Percentiles rank a stretch among this genome's conserved stretches.
phyloP scores from a whole-genome alignment of 2,113 vertebrate species.

The Vulpes lagopus region DNA sequence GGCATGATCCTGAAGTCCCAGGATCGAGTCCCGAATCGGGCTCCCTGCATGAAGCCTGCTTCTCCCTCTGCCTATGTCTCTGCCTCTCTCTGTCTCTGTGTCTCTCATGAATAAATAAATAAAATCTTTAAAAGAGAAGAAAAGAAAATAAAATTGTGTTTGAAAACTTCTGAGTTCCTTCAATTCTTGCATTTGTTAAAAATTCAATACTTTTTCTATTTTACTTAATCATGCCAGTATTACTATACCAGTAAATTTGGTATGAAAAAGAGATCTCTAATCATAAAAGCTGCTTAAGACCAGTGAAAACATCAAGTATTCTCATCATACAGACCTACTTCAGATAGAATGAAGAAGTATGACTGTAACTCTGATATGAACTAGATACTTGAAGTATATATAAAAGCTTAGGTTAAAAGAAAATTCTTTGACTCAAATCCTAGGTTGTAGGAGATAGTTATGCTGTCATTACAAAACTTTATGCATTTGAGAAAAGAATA shows the following conservation, averaged over 20 bases:
- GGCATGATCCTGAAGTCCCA: too few relatives aligned
- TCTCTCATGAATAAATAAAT: too few relatives aligned
- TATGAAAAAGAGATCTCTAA: background rate
- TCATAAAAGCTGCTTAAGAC: background rate
- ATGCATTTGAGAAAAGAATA: conserved; percentile 7
- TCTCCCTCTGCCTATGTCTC: too few relatives aligned
- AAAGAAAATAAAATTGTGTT: background rate
- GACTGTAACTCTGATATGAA: background rate
- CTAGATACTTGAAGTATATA: background rate
- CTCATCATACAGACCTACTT: background rate
- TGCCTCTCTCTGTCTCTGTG: too few relatives aligned
- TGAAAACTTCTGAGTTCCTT: background rate
- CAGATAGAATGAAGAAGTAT: background rate
- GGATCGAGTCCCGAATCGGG: too few relatives aligned
- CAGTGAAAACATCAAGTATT: background rate
- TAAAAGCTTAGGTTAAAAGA: background rate
- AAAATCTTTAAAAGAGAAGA: too few relatives aligned
- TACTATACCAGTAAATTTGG: background rate
- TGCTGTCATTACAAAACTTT: background rate
- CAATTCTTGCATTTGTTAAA: background rate
- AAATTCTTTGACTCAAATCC: background rate
- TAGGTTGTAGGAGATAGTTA: background rate
- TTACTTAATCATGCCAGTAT: background rate
- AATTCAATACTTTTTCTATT: background rate
- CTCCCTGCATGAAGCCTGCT: too few relatives aligned